phyloP scores from a whole-genome alignment of 2,797 vertebrate species.

The Sebastiscus tertius region DNA sequence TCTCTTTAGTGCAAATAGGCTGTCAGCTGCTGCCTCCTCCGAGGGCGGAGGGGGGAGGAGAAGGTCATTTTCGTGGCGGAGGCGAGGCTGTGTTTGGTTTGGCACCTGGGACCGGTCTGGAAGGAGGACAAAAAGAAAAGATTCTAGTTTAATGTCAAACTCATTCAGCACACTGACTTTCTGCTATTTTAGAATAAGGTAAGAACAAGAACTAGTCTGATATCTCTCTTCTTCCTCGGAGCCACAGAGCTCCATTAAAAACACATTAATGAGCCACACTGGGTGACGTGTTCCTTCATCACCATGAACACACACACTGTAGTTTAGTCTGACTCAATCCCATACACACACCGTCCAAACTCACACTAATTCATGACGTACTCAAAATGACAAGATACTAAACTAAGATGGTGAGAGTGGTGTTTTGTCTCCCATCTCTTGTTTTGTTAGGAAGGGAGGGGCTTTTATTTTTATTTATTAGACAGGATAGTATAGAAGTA shows the following conservation, averaged over 20 bases:
- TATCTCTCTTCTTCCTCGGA: not conserved
- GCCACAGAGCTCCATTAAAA: not conserved
- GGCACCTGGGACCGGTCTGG: conserved; percentile 83
- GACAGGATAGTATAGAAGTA: not conserved
- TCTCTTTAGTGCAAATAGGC: conserved; percentile 87
- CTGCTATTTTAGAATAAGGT: not conserved
- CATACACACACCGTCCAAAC: not conserved
- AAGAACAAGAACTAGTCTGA: not conserved
- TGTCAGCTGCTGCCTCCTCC: conserved; percentile 57
- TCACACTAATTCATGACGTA: not conserved
- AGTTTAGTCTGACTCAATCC: not conserved
- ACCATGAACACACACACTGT: no score
- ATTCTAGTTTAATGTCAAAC: not conserved
- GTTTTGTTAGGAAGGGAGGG: not conserved
- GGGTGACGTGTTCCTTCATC: no score
- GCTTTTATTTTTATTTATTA: not conserved
- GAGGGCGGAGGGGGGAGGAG: conserved; percentile 23
- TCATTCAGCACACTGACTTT: not conserved
- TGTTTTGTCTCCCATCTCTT: not conserved
- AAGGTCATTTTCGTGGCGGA: conserved; percentile 85
- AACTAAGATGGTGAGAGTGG: not conserved
- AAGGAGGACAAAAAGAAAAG: conserved; percentile 9
- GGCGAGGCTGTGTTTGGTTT: conserved; percentile 82
- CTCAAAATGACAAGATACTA: not conserved
- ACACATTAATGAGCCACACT: not conserved